A percentile compares a stretch with the other conserved stretches of the same genome.
phyloP scores from a whole-genome alignment of 1,140 invertebrate genomes.

The Drosophila funebris region DNA sequence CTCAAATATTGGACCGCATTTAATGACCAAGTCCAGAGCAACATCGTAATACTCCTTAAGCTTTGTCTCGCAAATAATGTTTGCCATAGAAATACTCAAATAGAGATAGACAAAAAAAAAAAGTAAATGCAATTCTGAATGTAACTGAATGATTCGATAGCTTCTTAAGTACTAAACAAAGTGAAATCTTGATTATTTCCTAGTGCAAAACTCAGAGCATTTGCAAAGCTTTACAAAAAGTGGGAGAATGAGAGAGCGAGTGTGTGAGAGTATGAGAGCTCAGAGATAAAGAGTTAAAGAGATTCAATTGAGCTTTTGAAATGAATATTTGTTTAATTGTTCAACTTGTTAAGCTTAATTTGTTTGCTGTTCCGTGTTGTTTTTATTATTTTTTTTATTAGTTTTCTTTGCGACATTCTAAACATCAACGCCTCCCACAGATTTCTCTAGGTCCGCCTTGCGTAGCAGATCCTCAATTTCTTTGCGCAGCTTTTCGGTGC shows the following conservation, averaged over 20 bases:
- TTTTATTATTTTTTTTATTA: slow-evolving; percentile 8
- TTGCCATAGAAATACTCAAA: slow-evolving; percentile 36
- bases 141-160: slow-evolving; percentile 6
- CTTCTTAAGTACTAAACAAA: slow-evolving; percentile 14
- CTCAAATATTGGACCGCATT: slow-evolving; percentile 74
- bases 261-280: not conserved
- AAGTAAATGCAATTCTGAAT: not conserved
- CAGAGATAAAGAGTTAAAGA: not conserved
- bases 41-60: slow-evolving; percentile 64
- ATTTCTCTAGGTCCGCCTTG: slow-evolving; percentile 63
- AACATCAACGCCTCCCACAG: slow-evolving; percentile 63
- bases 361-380: slow-evolving; percentile 24
- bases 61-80: slow-evolving; percentile 28
- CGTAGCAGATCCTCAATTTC: slow-evolving; percentile 73
- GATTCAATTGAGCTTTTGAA: slow-evolving; percentile 36
- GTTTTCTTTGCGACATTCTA: slow-evolving; percentile 11
- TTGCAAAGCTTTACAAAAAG: not conserved
- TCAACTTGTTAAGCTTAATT: slow-evolving; percentile 39
- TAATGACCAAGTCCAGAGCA: slow-evolving; percentile 60
- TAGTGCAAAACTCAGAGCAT: not conserved
- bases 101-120: not conserved
- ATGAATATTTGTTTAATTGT: slow-evolving; percentile 31
- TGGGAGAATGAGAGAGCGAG: not conserved
- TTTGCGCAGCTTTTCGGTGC: slow-evolving; percentile 83
- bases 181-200: not conserved